These are phyloP conservation scores for Eueremaeus valkanovi DNA, from an alignment of 2,888 invertebrate species.

Conservation along the genomic window DNA sequence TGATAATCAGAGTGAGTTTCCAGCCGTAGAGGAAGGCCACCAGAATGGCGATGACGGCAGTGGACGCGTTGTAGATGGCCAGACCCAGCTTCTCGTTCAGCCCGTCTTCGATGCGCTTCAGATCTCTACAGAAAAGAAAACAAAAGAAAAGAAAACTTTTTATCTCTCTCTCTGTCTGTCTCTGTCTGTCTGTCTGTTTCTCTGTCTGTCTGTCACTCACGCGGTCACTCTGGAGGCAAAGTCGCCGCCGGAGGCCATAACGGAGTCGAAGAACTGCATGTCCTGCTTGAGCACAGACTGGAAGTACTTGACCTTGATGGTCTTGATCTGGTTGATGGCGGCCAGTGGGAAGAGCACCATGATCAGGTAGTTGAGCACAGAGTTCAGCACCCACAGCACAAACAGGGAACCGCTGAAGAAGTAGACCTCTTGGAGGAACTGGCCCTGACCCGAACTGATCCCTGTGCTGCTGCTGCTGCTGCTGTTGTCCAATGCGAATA, in stretches of 20 bases:
- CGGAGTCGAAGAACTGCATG: slow-evolving; percentile 55
- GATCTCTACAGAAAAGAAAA: slow-evolving; percentile 54
- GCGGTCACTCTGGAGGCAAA: slow-evolving; percentile 56
- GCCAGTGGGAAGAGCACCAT: slow-evolving; percentile 20
- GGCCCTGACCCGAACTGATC: no score
- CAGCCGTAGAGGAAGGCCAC: slow-evolving; percentile 51
- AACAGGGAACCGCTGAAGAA: neutral
- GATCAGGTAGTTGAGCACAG: neutral
- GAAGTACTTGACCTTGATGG: slow-evolving; percentile 28
- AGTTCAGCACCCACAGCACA: neutral
- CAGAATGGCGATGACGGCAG: slow-evolving; percentile 58
- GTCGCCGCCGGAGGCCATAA: slow-evolving; percentile 56
- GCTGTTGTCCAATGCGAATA: no score
- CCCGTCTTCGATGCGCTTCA: slow-evolving; percentile 56
- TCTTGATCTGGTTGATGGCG: slow-evolving; percentile 2
- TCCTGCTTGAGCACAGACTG: slow-evolving; percentile 52
- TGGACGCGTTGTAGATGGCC: slow-evolving; percentile 56
- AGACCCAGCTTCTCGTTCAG: slow-evolving; percentile 55
- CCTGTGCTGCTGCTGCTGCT: no score
- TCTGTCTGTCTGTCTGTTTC: no score
- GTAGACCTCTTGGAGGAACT: no score
- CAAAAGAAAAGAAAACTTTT: slow-evolving; percentile 25
- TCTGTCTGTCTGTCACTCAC: neutral
- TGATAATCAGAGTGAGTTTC: slow-evolving; percentile 59
- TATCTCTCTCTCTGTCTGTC: neutral